Percentiles rank a stretch among this genome's conserved stretches.
phyloP scores from a whole-genome alignment of 2,113 vertebrate genomes.

The Semnornis frantzii region DNA sequence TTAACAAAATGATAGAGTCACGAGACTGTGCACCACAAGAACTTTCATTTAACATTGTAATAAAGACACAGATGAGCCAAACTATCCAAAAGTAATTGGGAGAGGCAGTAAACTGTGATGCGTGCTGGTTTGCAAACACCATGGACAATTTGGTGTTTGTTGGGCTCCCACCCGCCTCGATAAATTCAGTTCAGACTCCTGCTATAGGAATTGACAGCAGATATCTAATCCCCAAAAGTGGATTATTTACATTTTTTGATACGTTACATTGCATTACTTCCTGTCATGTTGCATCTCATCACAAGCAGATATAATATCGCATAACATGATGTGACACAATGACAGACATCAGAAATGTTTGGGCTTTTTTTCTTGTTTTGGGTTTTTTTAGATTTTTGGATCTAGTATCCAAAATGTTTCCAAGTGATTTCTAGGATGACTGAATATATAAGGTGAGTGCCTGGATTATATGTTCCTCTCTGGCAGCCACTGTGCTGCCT shows the following conservation, averaged over 20 bases:
- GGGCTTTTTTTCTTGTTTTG: conserved; percentile 15
- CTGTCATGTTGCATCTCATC: conserved; percentile 77
- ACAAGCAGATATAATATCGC: conserved; percentile 64
- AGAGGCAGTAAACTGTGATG: conserved; percentile 76
- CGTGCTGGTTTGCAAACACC: conserved; percentile 68
- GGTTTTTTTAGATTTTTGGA: not conserved
- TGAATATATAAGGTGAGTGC: not conserved
- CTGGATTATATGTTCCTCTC: not conserved
- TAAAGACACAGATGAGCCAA: conserved; percentile 67
- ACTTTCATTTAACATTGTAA: conserved; percentile 69
- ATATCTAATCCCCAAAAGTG: conserved; percentile 79
- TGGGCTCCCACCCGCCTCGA: conserved; percentile 75
- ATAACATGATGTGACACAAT: conserved; percentile 74
- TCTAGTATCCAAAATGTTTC: conserved; percentile 26
- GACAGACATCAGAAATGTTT: conserved; percentile 66
- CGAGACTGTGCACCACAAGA: conserved; percentile 65
- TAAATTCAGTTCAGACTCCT: conserved; percentile 72
- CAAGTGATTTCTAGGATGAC: not conserved
- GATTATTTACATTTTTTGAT: conserved; percentile 86
- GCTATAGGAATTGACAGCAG: conserved; percentile 78
- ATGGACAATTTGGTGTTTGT: conserved; percentile 62
- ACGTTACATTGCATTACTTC: conserved; percentile 79
- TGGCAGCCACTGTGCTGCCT: not conserved
- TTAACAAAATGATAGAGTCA: conserved; percentile 70
- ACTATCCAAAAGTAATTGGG: conserved; percentile 79